Base-by-base conservation (phyloP, 2,797 vertebrate genomes). In the Gadopsis bispinosus region DNA sequence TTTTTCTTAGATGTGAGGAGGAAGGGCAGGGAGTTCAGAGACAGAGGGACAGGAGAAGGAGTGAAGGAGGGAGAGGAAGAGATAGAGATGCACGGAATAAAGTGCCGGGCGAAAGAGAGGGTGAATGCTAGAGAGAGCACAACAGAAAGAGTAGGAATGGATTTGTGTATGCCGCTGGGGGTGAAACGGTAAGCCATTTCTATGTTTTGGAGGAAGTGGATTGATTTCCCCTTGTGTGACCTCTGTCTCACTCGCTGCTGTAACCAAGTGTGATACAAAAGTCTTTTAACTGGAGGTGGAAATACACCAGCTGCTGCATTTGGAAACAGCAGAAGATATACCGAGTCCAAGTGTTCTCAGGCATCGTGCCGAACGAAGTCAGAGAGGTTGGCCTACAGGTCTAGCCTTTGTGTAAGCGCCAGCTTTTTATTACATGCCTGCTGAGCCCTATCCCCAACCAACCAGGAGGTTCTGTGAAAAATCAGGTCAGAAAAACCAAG, bases 191-290 rank as follows among this genome's bases (percentile, higher is more conserved):
- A 87, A 91, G 89, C 84, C 90, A 90, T 90, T 93, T 90, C 84
- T 91, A 35, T 91, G 87, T 92, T 91, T 91, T 87, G 85, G 83
- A 83, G 87, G 87, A 89, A 91, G 90, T 89, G 85, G 89, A 93
- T 94, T 92, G 92, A 93, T 94, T 93, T 88, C 75, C 81, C 89
- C 90, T 92, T 77, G 13, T 17, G 84, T 84, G 88, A 91, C 92
- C 92, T 91, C 87, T 79, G 87, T 91, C 89, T 92, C 79, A 70
- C 74, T 89, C 54, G 41, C 85, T 73, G 80, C 76, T 33, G 74
- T 83, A 86, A 88, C 86, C 73, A 77, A 85, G 83, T 81, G 85
- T 73, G 86, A 87, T 90, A 80, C 87, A 87, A 76, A 92, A 93
- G 88, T 88, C 70, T 92, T 92, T 91, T 86, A 83, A 89, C 81